A percentile compares a stretch with the other conserved stretches of the same genome.
phyloP scores from a whole-genome alignment of 2,797 vertebrate genomes.

The Argya squamiceps region DNA sequence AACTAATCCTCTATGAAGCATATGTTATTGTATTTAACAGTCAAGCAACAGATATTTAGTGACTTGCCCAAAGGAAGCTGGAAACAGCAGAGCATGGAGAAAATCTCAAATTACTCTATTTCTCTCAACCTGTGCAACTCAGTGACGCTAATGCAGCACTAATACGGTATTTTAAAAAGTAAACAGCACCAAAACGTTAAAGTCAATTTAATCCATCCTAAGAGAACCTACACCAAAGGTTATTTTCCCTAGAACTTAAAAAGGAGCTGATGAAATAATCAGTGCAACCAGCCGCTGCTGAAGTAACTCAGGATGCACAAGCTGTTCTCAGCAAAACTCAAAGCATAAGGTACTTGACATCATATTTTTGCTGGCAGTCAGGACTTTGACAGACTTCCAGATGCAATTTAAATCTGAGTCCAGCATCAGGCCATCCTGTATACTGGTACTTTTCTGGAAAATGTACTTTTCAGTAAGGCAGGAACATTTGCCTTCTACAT shows the following conservation, averaged over 20 bases:
- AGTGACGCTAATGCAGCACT: neutral
- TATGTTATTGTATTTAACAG: neutral
- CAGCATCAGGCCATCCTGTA: neutral
- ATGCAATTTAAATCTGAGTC: neutral
- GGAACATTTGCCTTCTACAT: neutral
- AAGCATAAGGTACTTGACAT: neutral
- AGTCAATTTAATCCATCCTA: neutral
- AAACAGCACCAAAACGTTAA: neutral
- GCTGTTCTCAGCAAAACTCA: neutral
- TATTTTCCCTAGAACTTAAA: neutral
- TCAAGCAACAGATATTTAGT: neutral
- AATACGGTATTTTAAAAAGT: neutral
- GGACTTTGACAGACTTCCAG: neutral
- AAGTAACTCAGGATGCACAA: neutral
- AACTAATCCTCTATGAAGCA: neutral
- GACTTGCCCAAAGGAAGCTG: neutral
- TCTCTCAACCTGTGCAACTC: neutral
- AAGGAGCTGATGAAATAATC: neutral
- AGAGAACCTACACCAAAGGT: neutral
- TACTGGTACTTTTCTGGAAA: neutral
- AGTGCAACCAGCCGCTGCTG: neutral
- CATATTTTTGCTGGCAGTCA: neutral
- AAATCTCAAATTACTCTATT: neutral
- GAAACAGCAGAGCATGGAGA: neutral
- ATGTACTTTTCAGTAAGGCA: neutral